phyloP scores from a whole-genome alignment of 2,113 vertebrate genomes.

The Nansenia antarctica region DNA sequence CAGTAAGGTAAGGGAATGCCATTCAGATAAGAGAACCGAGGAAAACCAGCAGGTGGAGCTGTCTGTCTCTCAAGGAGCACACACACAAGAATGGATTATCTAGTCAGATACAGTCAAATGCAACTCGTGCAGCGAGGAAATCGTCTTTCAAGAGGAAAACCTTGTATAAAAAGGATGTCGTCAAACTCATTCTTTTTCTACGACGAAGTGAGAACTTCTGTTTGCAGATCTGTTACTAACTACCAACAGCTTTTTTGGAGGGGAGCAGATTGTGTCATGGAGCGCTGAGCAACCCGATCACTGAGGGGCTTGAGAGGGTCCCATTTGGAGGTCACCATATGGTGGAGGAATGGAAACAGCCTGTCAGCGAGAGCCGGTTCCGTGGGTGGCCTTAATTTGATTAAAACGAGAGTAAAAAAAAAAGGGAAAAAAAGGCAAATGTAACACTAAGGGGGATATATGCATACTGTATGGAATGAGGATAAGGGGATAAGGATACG shows the following conservation, averaged over 20 bases:
- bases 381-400: slow-evolving; percentile 58
- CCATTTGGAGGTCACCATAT: slow-evolving; percentile 61
- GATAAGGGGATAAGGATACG: no score
- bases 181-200: background rate
- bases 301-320: slow-evolving; percentile 36
- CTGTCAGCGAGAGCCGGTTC: slow-evolving; percentile 44
- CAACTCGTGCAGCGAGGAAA: no score
- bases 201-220: background rate
- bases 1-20: background rate
- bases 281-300: slow-evolving; percentile 35
- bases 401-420: slow-evolving; percentile 50
- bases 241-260: background rate
- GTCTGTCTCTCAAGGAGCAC: slow-evolving; percentile 37
- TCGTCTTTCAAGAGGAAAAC: background rate
- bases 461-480: background rate
- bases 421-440: slow-evolving; percentile 14
- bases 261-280: slow-evolving; percentile 21
- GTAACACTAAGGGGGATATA: slow-evolving; percentile 7
- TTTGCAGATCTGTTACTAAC: background rate
- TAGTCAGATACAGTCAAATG: no score
- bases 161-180: background rate
- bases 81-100: background rate
- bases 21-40: background rate
- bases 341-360: slow-evolving; percentile 54
- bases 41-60: slow-evolving; percentile 58